These are phyloP conservation scores for Istiophorus platypterus DNA, from an alignment of 2,113 vertebrate species.

Conservation along the genomic window DNA sequence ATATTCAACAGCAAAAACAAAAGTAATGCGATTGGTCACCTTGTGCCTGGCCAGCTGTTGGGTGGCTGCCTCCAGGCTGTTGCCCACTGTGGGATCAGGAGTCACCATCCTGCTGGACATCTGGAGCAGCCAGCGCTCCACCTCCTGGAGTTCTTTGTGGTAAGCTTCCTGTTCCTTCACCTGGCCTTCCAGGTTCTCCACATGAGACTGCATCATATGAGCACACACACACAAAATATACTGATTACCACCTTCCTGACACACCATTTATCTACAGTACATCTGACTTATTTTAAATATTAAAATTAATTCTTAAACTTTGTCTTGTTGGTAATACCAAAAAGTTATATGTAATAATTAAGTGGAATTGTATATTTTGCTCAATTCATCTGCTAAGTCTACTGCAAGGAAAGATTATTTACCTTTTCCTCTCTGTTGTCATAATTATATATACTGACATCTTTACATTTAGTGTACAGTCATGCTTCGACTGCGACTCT, in stretches of 20 bases:
- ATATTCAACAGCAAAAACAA: background rate
- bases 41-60: slow-evolving; percentile 96
- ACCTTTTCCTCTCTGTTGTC: background rate
- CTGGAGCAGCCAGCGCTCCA: slow-evolving; percentile 96
- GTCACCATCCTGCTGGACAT: slow-evolving; percentile 95
- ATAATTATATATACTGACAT: background rate
- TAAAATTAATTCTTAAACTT: background rate
- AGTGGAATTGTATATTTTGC: background rate
- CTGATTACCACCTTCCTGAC: background rate
- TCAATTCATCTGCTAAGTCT: background rate
- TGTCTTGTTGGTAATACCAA: background rate
- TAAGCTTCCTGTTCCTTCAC: slow-evolving; percentile 96
- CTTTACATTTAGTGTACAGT: background rate
- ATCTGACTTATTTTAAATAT: background rate
- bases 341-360: background rate
- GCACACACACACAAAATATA: slow-evolving; percentile 16
- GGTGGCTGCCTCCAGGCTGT: slow-evolving; percentile 91
- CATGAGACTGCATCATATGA: slow-evolving; percentile 81
- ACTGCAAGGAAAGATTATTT: background rate
- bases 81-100: slow-evolving; percentile 88
- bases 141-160: slow-evolving; percentile 92
- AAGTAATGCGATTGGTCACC: slow-evolving; percentile 79
- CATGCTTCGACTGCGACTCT: too few relatives aligned
- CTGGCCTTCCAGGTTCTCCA: slow-evolving; percentile 87
- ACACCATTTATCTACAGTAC: background rate